Evolutionary conservation across 2,888 invertebrate species (phyloP).

Genomic region (Andrena flavipes): DNA sequence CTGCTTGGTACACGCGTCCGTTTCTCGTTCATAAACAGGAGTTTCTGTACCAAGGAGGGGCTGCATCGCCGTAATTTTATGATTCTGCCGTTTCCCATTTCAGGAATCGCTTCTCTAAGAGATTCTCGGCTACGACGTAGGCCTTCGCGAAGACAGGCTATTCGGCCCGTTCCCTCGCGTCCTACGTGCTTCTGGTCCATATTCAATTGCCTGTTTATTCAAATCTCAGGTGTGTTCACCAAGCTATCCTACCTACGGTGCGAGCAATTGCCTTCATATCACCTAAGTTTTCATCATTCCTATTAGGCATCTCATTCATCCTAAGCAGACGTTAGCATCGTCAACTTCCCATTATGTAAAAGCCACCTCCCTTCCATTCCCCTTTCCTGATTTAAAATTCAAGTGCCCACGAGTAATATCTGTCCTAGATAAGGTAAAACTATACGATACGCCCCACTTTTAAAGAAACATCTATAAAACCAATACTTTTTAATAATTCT

Average conservation of each 20-base stretch:
- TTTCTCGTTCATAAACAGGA: conserved; percentile 49
- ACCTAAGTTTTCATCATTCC: too few relatives aligned
- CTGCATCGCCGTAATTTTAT: conserved; percentile 38
- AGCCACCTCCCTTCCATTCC: too few relatives aligned
- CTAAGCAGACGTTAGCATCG: too few relatives aligned
- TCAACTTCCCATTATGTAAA: too few relatives aligned
- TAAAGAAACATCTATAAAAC: too few relatives aligned
- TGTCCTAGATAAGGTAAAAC: too few relatives aligned
- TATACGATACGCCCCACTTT: too few relatives aligned
- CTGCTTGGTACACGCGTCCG: conserved; percentile 41
- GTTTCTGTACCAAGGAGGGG: not conserved
- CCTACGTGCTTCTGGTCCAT: conserved; percentile 1
- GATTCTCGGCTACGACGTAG: not conserved
- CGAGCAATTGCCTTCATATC: too few relatives aligned
- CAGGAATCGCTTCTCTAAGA: conserved; percentile 11
- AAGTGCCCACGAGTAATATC: too few relatives aligned
- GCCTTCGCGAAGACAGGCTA: not conserved
- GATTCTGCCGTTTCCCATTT: conserved; percentile 36
- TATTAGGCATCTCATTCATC: too few relatives aligned
- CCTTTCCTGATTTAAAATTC: too few relatives aligned
- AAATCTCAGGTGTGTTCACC: not conserved
- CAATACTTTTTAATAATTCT: too few relatives aligned
- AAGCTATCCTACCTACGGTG: not conserved
- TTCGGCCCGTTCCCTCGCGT: not conserved
- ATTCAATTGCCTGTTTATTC: not conserved